Conservation (phyloP, 2,888 invertebrate species). For the Phaedon cochleariae region DNA sequence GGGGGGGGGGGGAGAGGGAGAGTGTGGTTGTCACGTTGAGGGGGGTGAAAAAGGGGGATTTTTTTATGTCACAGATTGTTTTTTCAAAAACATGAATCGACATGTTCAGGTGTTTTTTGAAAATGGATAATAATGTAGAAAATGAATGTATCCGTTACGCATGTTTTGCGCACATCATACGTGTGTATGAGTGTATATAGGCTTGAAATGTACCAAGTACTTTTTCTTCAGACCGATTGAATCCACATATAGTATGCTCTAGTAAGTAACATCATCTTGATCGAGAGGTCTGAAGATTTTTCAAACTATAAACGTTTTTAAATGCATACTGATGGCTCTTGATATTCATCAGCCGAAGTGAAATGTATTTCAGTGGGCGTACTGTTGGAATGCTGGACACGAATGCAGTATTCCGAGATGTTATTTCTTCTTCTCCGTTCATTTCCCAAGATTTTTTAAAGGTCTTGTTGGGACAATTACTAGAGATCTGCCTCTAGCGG, state of each 20-base stretch:
- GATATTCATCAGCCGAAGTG: conserved; percentile 50
- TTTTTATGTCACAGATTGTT: no score
- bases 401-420: conserved; percentile 44
- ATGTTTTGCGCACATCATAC: no score
- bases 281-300: conserved; percentile 6
- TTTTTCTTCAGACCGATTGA: conserved; percentile 21
- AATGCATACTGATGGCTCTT: conserved; percentile 48
- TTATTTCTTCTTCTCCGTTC: conserved; percentile 37
- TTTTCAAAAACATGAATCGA: no score
- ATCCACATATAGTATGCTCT: conserved; percentile 32
- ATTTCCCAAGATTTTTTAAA: conserved; percentile 38
- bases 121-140: no score
- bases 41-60: no score
- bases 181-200: no score
- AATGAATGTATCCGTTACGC: no score
- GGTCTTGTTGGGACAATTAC: conserved; percentile 27
- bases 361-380: conserved; percentile 50
- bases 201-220: no score
- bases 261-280: conserved; percentile 2
- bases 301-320: conserved; percentile 44
- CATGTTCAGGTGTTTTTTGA: no score
- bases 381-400: conserved; percentile 45
- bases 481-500: conserved; percentile 3
- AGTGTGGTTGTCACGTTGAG: no score
- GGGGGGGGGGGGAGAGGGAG: no score